phyloP scores from a whole-genome alignment of 1,140 invertebrate genomes.

The Asbolus verrucosus region DNA sequence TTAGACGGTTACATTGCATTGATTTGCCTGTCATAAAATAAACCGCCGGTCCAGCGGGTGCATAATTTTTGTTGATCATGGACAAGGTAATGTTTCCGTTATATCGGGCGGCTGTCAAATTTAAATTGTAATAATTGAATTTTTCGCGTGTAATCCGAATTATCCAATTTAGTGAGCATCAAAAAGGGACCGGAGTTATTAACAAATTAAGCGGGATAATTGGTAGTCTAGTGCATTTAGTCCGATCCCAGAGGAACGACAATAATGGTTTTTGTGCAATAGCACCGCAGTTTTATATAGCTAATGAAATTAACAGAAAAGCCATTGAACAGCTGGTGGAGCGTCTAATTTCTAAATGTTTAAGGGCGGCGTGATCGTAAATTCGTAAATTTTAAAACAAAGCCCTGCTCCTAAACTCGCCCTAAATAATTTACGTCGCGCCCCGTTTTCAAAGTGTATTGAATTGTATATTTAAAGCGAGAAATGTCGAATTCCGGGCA shows the following conservation, averaged over 20 bases:
- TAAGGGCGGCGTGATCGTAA: conserved; percentile 21
- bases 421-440: conserved; percentile 29
- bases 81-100: conserved; percentile 2
- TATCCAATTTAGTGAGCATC: conserved; percentile 20
- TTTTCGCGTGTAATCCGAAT: conserved; percentile 40
- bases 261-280: conserved; percentile 50
- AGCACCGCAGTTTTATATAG: conserved; percentile 41
- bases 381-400: conserved; percentile 37
- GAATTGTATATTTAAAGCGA: conserved; percentile 51
- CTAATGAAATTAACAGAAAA: conserved; percentile 25
- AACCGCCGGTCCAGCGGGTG: too few relatives aligned
- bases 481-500: conserved; percentile 45
- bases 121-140: conserved; percentile 42
- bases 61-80: conserved; percentile 14
- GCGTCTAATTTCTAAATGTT: conserved; percentile 13
- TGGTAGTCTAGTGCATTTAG: conserved; percentile 43
- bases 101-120: conserved; percentile 13
- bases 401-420: conserved; percentile 29
- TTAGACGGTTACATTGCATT: too few relatives aligned
- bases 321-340: background rate
- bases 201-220: conserved; percentile 46
- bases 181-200: conserved; percentile 42
- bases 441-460: conserved; percentile 32
- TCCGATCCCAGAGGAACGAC: conserved; percentile 21
- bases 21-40: too few relatives aligned